Base-by-base conservation (phyloP, 2,888 invertebrate genomes). In the Syrista parreyssii region DNA sequence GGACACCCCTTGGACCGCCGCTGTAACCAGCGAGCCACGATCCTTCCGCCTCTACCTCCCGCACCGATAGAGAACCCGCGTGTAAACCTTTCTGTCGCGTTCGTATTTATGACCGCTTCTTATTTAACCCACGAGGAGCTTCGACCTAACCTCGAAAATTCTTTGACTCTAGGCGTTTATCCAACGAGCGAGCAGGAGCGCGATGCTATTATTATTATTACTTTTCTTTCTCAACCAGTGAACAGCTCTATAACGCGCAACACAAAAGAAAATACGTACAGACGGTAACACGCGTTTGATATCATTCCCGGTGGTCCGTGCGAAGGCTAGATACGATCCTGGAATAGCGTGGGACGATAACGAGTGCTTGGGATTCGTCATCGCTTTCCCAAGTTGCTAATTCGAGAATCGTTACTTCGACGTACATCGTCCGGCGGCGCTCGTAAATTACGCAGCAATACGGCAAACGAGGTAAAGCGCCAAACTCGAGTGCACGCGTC, bases 11-110 rank as follows among this genome's bases (percentile, higher is more conserved):
- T 71, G 33, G 33, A 71, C 40, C 40, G 23, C 40, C 40, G 23
- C 40, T 55, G 40, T 55, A 55, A 15, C 40, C 40, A 55, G 23
- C 40, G 40, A 55, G 40, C 31, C 71, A 31, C 71, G 71, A 71
- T 71, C 71, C 71, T 71, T 71, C 71, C 71, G 71, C 71, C 30
- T 71, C 31, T 31, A 30, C 71, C 71, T 71, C 71, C 71, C 71
- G 71, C 71, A 71, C 40, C 40, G 40, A 15, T 55, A 55, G 40
- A 55, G 40, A 55, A 55, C 40, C 40, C 40, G 40, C 40, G 40
- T 55, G 40, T 55, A 55, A 55, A 55, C 40, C 40, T 55, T 55
- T 23, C 40, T 15, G 6, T 55, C 40, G 40, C 40, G 40, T 55
- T 55, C 40, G 40, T 55, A 55, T 55, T 55, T 55, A 55, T 23